These are phyloP conservation scores for Autographa pulchrina DNA, from an alignment of 2,888 invertebrate genomes.

Conservation along the genomic window DNA sequence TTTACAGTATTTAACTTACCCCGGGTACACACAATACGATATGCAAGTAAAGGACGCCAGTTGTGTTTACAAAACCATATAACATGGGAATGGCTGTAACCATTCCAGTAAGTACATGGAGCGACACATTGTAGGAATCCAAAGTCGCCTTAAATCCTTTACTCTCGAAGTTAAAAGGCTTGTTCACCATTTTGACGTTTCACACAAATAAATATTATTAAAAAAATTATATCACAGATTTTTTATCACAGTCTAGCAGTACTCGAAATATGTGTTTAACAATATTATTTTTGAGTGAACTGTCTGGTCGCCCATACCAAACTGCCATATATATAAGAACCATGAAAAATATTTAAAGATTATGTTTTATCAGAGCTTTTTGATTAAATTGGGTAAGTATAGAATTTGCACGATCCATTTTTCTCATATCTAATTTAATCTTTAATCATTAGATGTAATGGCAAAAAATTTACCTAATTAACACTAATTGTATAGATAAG, in stretches of 20 bases:
- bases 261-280: background rate
- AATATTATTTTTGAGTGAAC: constrained; percentile 9
- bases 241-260: constrained; percentile 7
- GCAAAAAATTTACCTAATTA: too few species aligned
- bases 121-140: constrained; percentile 36
- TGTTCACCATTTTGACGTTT: constrained; percentile 22
- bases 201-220: background rate
- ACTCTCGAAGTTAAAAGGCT: constrained; percentile 35
- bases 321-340: constrained; percentile 17
- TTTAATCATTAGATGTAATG: too few species aligned
- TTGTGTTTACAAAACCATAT: constrained; percentile 39
- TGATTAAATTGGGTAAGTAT: constrained; percentile 19
- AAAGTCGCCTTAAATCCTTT: constrained; percentile 38
- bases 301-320: constrained; percentile 11
- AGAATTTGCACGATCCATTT: too few species aligned
- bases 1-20: constrained; percentile 33
- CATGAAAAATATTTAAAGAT: constrained; percentile 37
- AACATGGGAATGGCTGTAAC: constrained; percentile 43
- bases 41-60: constrained; percentile 40
- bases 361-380: constrained; percentile 36
- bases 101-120: constrained; percentile 46
- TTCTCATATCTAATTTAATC: too few species aligned
- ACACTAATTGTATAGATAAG: too few species aligned
- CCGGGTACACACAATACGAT: constrained; percentile 51
- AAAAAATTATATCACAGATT: constrained; percentile 23